A percentile compares a stretch with the other conserved stretches of the same genome.
Evolutionary conservation across 2,113 vertebrate genomes (phyloP).

Genomic region (Anguilla japonica): DNA sequence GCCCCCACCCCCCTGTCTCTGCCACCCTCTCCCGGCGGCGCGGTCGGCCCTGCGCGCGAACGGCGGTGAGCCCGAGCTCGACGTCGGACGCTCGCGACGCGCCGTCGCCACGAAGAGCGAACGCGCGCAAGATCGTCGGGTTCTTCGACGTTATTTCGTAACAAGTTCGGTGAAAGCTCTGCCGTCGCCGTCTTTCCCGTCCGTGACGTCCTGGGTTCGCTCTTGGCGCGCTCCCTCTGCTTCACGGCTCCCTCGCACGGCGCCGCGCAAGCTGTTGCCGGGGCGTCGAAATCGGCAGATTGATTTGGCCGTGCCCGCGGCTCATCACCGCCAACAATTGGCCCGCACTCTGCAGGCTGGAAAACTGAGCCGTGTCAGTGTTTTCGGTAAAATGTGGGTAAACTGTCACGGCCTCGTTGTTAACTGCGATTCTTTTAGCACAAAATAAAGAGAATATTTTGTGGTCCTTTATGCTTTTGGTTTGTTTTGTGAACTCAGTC

Average conservation of each 20-base stretch:
- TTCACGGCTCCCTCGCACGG: too few species aligned
- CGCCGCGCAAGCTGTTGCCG: too few species aligned
- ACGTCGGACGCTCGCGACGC: neutral
- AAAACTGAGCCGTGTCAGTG: neutral
- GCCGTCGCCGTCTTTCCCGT: neutral
- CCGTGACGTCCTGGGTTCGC: neutral
- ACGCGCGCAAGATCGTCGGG: neutral
- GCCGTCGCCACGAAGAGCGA: neutral
- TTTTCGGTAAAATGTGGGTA: too few species aligned
- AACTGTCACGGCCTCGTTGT: too few species aligned
- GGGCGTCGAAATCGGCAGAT: neutral
- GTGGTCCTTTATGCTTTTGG: neutral
- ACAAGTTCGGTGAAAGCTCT: neutral
- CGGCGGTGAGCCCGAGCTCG: conserved; percentile 28
- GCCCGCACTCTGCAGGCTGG: neutral
- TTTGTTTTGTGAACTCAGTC: neutral
- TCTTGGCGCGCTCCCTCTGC: neutral
- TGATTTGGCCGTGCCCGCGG: neutral
- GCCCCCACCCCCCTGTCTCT: neutral
- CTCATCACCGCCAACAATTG: too few species aligned
- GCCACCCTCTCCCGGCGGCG: conserved; percentile 19
- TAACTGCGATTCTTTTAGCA: too few species aligned
- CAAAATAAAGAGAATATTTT: neutral
- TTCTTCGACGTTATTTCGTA: neutral
- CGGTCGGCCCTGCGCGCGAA: conserved; percentile 23